These are phyloP conservation scores for Trinorchestia longiramus DNA, from an alignment of 1,140 invertebrate species.

Conservation along the genomic window DNA sequence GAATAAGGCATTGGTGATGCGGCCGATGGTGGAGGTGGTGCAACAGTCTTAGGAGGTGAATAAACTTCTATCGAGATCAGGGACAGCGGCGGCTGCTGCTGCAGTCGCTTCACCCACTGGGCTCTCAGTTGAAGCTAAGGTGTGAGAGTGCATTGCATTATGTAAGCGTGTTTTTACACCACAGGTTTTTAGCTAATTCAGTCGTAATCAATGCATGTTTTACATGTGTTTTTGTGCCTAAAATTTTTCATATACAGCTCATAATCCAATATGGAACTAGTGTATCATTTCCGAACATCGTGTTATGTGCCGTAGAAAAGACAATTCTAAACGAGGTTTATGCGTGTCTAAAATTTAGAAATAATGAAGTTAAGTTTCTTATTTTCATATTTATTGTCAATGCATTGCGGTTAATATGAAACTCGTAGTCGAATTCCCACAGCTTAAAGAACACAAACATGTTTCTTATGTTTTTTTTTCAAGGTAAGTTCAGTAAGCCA, in stretches of 20 bases:
- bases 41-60: not conserved
- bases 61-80: conserved; percentile 40
- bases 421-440: not conserved
- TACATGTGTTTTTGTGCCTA: not conserved
- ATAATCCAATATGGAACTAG: not conserved
- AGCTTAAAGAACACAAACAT: not conserved
- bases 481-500: not conserved
- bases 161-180: not conserved
- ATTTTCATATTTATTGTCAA: not conserved
- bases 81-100: not conserved
- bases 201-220: not conserved
- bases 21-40: not conserved
- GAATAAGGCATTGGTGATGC: not conserved
- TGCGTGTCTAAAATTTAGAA: not conserved
- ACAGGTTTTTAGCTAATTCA: not conserved
- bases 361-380: not conserved
- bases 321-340: not conserved
- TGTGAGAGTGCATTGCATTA: not conserved
- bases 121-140: not conserved
- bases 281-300: not conserved
- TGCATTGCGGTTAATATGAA: not conserved
- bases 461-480: not conserved
- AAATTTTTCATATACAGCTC: not conserved
- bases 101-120: not conserved
- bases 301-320: not conserved